Evolutionary conservation across 1,140 invertebrate species (phyloP).

Genomic region (Adoxophyes honmai): DNA sequence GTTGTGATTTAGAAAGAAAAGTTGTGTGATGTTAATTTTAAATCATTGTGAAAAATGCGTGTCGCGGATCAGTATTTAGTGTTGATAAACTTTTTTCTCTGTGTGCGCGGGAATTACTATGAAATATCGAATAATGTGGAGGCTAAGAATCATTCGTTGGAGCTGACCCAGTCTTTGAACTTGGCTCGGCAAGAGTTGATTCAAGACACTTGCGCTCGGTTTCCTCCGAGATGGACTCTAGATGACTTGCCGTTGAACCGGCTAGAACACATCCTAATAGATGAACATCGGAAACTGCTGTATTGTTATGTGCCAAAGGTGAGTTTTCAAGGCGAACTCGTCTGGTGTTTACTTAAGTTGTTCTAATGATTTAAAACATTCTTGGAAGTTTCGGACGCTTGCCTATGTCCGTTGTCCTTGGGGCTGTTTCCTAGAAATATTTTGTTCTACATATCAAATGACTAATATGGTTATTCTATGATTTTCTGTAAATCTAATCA

Average conservation of each 20-base stretch:
- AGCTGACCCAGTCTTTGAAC: constrained; percentile 79
- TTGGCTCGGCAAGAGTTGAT: constrained; percentile 83
- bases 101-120: constrained; percentile 35
- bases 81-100: constrained; percentile 45
- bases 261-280: constrained; percentile 87
- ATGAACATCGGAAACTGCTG: constrained; percentile 87
- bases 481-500: no score
- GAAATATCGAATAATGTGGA: constrained; percentile 42
- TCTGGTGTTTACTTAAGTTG: constrained; percentile 2
- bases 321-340: constrained; percentile 63
- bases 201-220: constrained; percentile 81
- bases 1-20: constrained; percentile 50
- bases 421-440: not conserved
- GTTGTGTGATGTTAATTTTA: constrained; percentile 46
- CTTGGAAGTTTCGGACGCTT: not conserved
- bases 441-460: not conserved
- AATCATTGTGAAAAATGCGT: constrained; percentile 54
- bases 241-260: constrained; percentile 75
- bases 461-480: no score
- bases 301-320: constrained; percentile 97
- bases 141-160: constrained; percentile 70
- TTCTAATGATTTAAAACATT: not conserved
- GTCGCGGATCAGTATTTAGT: constrained; percentile 37
- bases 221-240: constrained; percentile 51
- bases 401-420: not conserved